Base-by-base conservation (phyloP, 2,888 invertebrate genomes). In the Trichopoda pennipes region DNA sequence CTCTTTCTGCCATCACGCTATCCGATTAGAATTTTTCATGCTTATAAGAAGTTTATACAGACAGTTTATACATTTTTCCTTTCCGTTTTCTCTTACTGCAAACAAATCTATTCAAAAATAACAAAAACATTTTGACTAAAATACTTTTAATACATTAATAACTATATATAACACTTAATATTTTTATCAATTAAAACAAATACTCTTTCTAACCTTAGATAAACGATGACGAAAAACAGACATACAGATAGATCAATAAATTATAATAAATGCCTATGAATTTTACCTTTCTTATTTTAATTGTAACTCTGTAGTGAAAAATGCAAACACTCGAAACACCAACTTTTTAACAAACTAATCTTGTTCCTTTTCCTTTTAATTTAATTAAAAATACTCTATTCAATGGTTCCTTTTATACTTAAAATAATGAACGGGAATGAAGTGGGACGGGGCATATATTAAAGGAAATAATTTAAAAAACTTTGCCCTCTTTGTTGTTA, bases 321-420 rank as follows among this genome's bases (percentile, higher is more conserved):
- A 53, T 42, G 60, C 47, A 73, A 23, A 74, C 55, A 79, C 82
- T 82, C 82, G 44, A 79, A 82, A 79, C 82, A 82, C 82, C 82
- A 82, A 82, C 82, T 82, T 66, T 63, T 10, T 66, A 66, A 56
- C 23, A 64, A 51, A 53, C 14, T 58, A 44, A 7, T 35, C 19
- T 44, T 23, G 23, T 53, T 12, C 28, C 4, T 58, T 66, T 44
- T 42, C 12, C 35, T 16, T 61, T 28, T 19, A 35, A 17, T 0
- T 42, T n/a, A 55, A 7, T 55, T 23, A 12, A n/a, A 32, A 32
- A 19, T 47, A 49, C 38, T 28, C 28, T 6, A 7, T 28, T 28
- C 8, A 28, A 2, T 38, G 12, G 7, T 2, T 38, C 12, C 10
- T 10, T 38, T 38, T 12, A 3, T 38, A 8, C 7, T 38, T 7